Evolutionary conservation across 1,140 invertebrate species (phyloP), one percentile per base, ranked within the genome.

Genomic region (Planococcus citri): DNA sequence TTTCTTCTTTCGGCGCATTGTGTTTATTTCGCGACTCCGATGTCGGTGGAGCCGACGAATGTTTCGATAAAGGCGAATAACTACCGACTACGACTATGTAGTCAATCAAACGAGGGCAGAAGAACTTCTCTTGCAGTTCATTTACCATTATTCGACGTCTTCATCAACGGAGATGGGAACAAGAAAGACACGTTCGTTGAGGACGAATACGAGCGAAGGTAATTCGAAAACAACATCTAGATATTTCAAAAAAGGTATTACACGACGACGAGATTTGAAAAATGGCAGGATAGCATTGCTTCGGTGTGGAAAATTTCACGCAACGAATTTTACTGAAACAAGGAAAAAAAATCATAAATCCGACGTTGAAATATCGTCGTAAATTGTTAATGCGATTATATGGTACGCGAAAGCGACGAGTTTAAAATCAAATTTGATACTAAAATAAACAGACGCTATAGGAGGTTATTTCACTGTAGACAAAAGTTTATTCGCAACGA

Each of bases 1-100:
- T 64, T 14, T 27, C 60, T 25, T 64, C 25, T 64, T 64, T 64
- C 27, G 27, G 20, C 14, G 8, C 14, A 33, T 68, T 68, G 17
- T 20, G 10, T 51, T 51, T 51, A 68, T 12, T 33, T 2, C 33
- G 27, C 2, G 20, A n/a, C 8, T 68, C 33, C 9, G 27, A 33
- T 33, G 20, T 8, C 17, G 33, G 14, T 3, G 41, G 17, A 51
- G 41, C 41, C 9, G 25, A n/a, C 14, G 27, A 33, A 14, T 68
- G 68, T 51, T 71, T 71, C 80, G 87, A 78, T 71, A 83, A 81
- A 69, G 84, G 84, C 71, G 87, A 85, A 70, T 91, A 84, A 22
- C 88, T 89, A 72, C 96, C 96, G 71, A 98, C 94, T 73, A 99
- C 94, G 72, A 95, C 90, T 77, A 99, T 83, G 81, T 98, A 99